Base-by-base conservation (phyloP, 2,113 vertebrate genomes). In the Eonycteris spelaea region DNA sequence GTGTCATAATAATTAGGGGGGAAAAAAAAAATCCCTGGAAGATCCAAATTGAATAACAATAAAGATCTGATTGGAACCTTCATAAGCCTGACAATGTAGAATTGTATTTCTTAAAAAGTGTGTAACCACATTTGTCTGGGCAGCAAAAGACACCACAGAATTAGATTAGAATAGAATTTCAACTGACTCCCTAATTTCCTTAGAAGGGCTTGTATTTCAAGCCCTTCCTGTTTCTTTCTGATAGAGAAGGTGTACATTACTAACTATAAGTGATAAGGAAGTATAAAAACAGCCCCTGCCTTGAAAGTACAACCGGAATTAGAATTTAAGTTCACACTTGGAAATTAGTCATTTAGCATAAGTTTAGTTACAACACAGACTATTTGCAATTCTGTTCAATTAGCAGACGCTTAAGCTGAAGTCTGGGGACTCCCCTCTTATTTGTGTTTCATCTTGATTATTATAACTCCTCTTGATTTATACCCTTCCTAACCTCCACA, bases 141-240 rank as follows among this genome's bases (percentile, higher is more conserved):
- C 86, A 80, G 95, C 94, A 92, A 94, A 74, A 77, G 97, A 96
- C 57, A 93, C 92, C 91, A n/a, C 57, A 43, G 93, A 75, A 30
- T 57, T 89, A 95, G 94, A 97, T 92, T 74, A 91, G 95, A 96
- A 95, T 93, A 97, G 97, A 91, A 93, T 94, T 96, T 96, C 93
- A 93, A 74, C 51, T 28, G 91, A 93, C 65, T 95, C 95, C 95
- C 83, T 91, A 51, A 95, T 94, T 96, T 98, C 97, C 96, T 94
- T 92, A 84, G 83, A 21, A 35, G 35, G 88, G 93, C 86, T 96
- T 95, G 3, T 67, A 73, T 97, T 97, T 97, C 97, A 94, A 84
- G 57, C 38, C 89, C 40, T 97, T 96, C 96, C 97, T 97, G 92
- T 95, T 92, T 93, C 88, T 92, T 40, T 86, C 94, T 91, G 93